Evolutionary conservation across 2,888 invertebrate species (phyloP), one percentile per base, ranked within the genome.

Genomic region (Morpho helenor): DNA sequence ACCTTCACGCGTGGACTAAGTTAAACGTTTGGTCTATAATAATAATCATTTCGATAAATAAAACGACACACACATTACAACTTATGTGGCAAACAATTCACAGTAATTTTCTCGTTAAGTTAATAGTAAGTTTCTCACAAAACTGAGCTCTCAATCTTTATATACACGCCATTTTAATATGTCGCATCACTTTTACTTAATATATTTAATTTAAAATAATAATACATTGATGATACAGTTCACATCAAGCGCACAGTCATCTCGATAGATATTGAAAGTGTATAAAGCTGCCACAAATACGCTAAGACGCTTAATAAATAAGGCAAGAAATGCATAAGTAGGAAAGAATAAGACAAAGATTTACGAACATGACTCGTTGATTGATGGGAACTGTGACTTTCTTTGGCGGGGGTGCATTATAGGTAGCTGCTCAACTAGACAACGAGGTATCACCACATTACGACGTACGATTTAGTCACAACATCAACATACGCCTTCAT

Each of bases 271-370:
- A 39, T 53, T n/a, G 42, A 42, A 54, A 47, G 7, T 43, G 8
- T 55, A 49, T 44, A 22, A 49, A 46, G 41, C 55, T 49, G 55
- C 50, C 60, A 58, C 40, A 45, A 41, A 31, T 49, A 48, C 23
- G 49, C 50, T 52, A 7, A 56, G 31, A 54, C 45, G 46, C 46
- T 43, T 40, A 56, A 56, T 47, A 52, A 59, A 61, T 56, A 53
- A 61, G 61, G 61, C 61, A 62, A 62, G 61, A 62, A 50, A 56
- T 53, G 59, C 61, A 56, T 56, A 53, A 59, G 47, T 56, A 48
- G 52, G 52, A 53, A 56, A 59, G 46, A 59, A 59, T 53, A 56
- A 59, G 31, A 52, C 49, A 61, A 55, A 49, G n/a, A 52, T 22
- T 45, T 46, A 52, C 52, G 40, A 40, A 10, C 31, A 31, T 8